These are phyloP conservation scores for Chymomyza amoena DNA, from an alignment of 2,888 invertebrate genomes.

Conservation along the genomic window DNA sequence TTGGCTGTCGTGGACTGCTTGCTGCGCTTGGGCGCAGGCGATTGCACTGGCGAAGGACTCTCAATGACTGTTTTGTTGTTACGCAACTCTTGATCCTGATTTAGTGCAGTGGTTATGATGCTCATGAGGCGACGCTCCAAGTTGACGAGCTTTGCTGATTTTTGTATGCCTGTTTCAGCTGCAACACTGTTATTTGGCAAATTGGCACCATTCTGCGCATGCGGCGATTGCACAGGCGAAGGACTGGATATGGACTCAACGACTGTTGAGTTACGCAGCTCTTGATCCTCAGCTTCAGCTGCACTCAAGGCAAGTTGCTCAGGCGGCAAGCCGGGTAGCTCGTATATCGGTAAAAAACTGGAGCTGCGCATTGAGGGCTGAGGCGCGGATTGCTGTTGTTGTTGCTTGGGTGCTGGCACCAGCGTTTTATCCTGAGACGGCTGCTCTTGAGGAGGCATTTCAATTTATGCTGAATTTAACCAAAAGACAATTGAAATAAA, in stretches of 20 bases:
- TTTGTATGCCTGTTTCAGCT: slow-evolving; percentile 76
- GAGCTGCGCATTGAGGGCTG: slow-evolving; percentile 8
- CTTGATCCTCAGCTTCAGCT: no score
- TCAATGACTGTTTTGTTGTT: slow-evolving; percentile 70
- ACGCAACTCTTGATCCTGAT: slow-evolving; percentile 86
- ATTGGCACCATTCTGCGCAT: no score
- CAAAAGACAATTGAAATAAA: no score
- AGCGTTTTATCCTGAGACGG: slow-evolving; percentile 75
- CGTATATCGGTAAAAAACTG: slow-evolving; percentile 68
- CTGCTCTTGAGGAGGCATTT: no score
- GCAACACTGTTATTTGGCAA: no score
- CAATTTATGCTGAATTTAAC: no score
- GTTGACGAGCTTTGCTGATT: slow-evolving; percentile 91
- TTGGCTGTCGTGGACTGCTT: slow-evolving; percentile 60
- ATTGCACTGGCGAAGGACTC: slow-evolving; percentile 46
- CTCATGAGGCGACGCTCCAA: slow-evolving; percentile 94
- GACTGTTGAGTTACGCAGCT: no score
- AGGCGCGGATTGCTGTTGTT: slow-evolving; percentile 40
- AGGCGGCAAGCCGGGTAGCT: slow-evolving; percentile 57
- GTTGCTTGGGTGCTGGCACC: slow-evolving; percentile 78
- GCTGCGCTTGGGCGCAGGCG: slow-evolving; percentile 70
- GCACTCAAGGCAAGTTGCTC: slow-evolving; percentile 9
- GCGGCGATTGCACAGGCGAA: no score
- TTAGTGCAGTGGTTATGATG: slow-evolving; percentile 91
- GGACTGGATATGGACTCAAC: no score